phyloP scores from a whole-genome alignment of 2,113 vertebrate genomes.

The Corythaixoides concolor region DNA sequence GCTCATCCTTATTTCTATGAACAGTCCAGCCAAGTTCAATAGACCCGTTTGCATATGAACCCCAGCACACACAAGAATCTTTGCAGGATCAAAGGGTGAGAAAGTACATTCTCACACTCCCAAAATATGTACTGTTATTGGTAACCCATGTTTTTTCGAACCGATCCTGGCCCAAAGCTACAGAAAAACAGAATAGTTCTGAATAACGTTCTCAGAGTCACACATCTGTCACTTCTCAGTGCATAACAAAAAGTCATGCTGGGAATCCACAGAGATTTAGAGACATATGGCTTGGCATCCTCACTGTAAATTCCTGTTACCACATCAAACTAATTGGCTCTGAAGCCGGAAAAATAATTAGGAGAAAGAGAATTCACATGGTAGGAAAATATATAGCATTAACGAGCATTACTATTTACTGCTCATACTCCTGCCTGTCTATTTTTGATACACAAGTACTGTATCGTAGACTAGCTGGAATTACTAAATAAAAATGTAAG shows the following conservation, averaged over 20 bases:
- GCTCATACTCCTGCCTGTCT: not conserved
- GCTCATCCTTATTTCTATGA: not conserved
- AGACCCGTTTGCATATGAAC: not conserved
- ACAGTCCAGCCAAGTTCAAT: not conserved
- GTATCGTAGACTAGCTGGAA: not conserved
- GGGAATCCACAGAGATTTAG: not conserved
- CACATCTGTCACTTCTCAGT: slow-evolving; percentile 36
- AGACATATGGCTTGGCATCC: slow-evolving; percentile 32
- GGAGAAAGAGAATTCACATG: not conserved
- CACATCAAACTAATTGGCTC: slow-evolving; percentile 21
- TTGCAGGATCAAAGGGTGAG: not conserved
- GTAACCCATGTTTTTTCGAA: not conserved
- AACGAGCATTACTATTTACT: not conserved
- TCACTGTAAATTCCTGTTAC: not conserved
- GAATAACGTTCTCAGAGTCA: slow-evolving; percentile 34
- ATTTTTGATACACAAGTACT: not conserved
- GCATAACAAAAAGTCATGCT: not conserved
- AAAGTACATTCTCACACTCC: not conserved
- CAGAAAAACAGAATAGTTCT: not conserved
- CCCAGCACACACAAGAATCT: not conserved
- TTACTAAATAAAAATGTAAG: not conserved
- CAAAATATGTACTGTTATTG: not conserved
- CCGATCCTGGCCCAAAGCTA: not conserved
- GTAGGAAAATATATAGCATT: not conserved
- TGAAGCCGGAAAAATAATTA: slow-evolving; percentile 41